Evolutionary conservation across 1,140 invertebrate genomes (phyloP).

Genomic region (Zaprionus gabonicus): DNA sequence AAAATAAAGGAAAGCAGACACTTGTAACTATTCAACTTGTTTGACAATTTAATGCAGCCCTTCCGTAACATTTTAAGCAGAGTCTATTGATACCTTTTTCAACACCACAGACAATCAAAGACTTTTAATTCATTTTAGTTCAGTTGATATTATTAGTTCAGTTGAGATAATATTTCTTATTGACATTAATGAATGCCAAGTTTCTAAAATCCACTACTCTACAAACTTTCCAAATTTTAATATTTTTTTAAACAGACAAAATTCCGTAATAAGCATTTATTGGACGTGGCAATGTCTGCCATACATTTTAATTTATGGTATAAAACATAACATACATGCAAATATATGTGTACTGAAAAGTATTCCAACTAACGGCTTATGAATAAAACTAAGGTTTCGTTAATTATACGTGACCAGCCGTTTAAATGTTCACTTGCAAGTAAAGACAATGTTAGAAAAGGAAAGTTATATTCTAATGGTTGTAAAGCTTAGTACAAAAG

Average conservation of each 20-base stretch:
- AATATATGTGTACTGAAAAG: not conserved
- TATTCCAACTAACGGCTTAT: not conserved
- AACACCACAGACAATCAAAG: not conserved
- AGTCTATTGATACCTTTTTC: constrained; percentile 46
- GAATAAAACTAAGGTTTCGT: not conserved
- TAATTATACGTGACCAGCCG: not conserved
- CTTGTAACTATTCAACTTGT: constrained; percentile 26
- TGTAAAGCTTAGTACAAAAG: too few relatives aligned
- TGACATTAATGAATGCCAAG: too few relatives aligned
- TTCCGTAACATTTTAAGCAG: constrained; percentile 53
- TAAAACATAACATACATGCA: not conserved
- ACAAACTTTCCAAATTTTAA: not conserved
- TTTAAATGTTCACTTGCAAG: too few relatives aligned
- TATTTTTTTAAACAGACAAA: not conserved
- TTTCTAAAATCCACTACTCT: not conserved
- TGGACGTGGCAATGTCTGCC: not conserved
- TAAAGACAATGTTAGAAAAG: not conserved
- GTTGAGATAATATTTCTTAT: not conserved
- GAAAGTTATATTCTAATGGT: too few relatives aligned
- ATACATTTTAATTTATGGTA: not conserved
- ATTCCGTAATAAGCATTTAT: not conserved
- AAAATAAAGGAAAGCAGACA: constrained; percentile 21
- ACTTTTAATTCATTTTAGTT: not conserved
- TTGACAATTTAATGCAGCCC: constrained; percentile 65
- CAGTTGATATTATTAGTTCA: not conserved